Evolutionary conservation across 2,113 vertebrate genomes (phyloP).

Genomic region (Clarias batrachus): DNA sequence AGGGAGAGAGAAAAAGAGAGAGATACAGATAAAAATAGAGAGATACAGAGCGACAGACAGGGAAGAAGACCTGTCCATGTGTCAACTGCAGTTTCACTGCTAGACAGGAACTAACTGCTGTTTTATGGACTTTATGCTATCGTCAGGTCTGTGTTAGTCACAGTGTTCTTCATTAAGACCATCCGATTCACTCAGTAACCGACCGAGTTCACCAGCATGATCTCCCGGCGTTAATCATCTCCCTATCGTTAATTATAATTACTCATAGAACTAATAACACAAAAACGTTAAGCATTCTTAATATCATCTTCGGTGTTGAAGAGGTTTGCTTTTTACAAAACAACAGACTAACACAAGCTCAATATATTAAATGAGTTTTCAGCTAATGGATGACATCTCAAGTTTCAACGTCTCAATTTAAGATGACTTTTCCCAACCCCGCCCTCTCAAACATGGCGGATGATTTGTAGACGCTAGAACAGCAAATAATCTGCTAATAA

Average conservation of each 20-base stretch:
- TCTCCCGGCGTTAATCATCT: too few species aligned
- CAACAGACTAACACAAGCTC: neutral
- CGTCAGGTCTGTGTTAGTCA: too few species aligned
- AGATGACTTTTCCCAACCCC: neutral
- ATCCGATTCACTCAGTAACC: too few species aligned
- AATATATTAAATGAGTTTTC: neutral
- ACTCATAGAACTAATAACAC: too few species aligned
- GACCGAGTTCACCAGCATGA: too few species aligned
- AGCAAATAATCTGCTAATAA: neutral
- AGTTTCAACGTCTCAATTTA: neutral
- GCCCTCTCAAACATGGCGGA: neutral
- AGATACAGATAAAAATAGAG: neutral
- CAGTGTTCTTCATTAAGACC: too few species aligned
- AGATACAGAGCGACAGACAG: neutral
- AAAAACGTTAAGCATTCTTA: too few species aligned
- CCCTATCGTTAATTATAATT: too few species aligned
- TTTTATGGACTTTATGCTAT: too few species aligned
- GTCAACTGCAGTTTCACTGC: neutral
- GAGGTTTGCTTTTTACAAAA: neutral
- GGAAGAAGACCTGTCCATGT: neutral
- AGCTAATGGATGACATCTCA: neutral
- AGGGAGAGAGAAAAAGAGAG: too few species aligned
- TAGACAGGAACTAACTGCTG: neutral
- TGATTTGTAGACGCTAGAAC: neutral
- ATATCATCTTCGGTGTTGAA: too few species aligned